Evolutionary conservation across 2,888 invertebrate species (phyloP), one percentile per base, ranked within the genome.

Genomic region (Dicyrtomina minuta): DNA sequence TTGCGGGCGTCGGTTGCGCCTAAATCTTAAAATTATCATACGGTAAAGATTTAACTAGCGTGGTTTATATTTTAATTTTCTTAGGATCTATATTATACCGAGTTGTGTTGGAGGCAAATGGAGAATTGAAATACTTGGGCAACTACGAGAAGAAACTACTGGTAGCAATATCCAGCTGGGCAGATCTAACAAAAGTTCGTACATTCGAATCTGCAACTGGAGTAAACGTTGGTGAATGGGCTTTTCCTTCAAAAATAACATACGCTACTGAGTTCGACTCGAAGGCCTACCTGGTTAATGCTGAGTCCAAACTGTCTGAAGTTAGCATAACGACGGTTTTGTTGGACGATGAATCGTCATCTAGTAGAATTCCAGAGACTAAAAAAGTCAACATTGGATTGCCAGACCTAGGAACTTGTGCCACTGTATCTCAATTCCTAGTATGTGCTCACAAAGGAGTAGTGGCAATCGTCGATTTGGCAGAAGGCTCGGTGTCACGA

Each of bases 201-300:
- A 89, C 89, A 41, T 94, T 93, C 92, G 90, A 92, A 79, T 82
- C 88, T 6, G 85, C 86, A 43, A 87, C 87, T 75, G 93, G 91
- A 15, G 76, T 79, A n/a, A 66, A 79, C 24, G 49, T 74, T 2
- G 78, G 79, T 72, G 81, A 81, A 74, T 76, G 73, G 71, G 68
- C 71, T 51, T 59, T 74, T n/a, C 46, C 62, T 8, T 13, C 66
- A 5, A 51, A 58, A 6, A 24, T 59, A 2, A 68, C 62, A 15
- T 66, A 70, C 59, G 76, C 73, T n/a, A 70, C 72, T 8, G 70
- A 73, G 22, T n/a, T 43, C 5, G 39, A 65, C 41, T 64, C 65
- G 15, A n/a, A 20, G 4, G 6, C 70, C 0, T 70, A 72, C 43
- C 56, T 72, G 1, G 44, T 69, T 15, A 61, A 62, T 46, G 33